Evolutionary conservation across 2,113 vertebrate species (phyloP).

Genomic region (Epinephelus fuscoguttatus): DNA sequence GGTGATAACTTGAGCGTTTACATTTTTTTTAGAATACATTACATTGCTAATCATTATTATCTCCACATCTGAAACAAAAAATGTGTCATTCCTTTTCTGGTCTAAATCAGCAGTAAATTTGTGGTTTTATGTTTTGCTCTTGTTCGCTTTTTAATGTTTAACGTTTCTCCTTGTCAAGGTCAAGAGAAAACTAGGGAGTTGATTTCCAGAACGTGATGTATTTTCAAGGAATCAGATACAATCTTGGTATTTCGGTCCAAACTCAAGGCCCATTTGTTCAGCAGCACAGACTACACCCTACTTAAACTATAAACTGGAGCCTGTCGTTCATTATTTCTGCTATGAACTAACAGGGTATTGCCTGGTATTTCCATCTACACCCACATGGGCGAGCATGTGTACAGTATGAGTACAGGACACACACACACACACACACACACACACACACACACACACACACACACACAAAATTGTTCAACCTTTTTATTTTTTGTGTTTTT

Average conservation of each 20-base stretch:
- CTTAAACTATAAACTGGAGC: conserved; percentile 34
- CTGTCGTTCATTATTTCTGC: conserved; percentile 38
- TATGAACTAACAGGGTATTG: not conserved
- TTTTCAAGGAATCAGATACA: conserved; percentile 56
- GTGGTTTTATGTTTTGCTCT: not conserved
- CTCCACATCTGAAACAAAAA: not conserved
- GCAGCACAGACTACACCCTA: conserved; percentile 34
- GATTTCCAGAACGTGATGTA: conserved; percentile 23
- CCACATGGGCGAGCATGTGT: not conserved
- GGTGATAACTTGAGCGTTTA: not conserved
- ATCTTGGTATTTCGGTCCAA: conserved; percentile 55
- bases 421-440: not conserved
- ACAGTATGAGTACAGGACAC: not conserved
- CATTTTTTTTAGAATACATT: not conserved
- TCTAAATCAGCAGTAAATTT: not conserved
- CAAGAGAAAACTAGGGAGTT: not conserved
- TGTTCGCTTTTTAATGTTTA: not conserved
- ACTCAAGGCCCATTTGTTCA: conserved; percentile 45
- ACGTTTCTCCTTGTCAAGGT: conserved; percentile 6
- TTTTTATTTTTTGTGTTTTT: not conserved
- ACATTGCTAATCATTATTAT: not conserved
- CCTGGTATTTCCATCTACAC: conserved; percentile 43
- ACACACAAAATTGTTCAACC: not conserved
- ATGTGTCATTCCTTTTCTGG: too few relatives aligned
- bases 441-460: not conserved